These are phyloP conservation scores for Sturmia bella DNA, from an alignment of 2,888 invertebrate species.

Conservation along the genomic window DNA sequence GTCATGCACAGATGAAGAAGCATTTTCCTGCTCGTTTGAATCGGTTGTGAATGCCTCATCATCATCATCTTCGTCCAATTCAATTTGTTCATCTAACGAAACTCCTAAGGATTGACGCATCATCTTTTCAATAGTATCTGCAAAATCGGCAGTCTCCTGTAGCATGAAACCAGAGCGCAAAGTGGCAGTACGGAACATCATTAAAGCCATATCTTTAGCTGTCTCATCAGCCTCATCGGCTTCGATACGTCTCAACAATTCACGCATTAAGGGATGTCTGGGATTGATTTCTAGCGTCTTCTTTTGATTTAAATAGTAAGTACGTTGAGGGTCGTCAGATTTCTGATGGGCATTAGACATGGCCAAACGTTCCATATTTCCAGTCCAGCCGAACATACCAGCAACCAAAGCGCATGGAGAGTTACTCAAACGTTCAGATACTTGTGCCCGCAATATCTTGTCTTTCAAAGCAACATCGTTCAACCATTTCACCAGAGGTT, in stretches of 20 bases:
- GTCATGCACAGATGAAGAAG: slow-evolving; percentile 70
- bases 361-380: slow-evolving; percentile 99
- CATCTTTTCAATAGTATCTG: slow-evolving; percentile 94
- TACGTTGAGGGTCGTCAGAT: slow-evolving; percentile 93
- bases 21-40: slow-evolving; percentile 80
- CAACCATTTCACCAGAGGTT: slow-evolving; percentile 96
- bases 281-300: slow-evolving; percentile 99
- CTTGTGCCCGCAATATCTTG: slow-evolving; percentile 88
- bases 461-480: slow-evolving; percentile 90
- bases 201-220: slow-evolving; percentile 91
- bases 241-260: slow-evolving; percentile 91
- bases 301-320: slow-evolving; percentile 94
- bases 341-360: slow-evolving; percentile 98
- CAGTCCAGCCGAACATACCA: slow-evolving; percentile 98
- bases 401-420: slow-evolving; percentile 98
- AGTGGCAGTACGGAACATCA: slow-evolving; percentile 96
- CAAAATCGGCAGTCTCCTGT: slow-evolving; percentile 92
- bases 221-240: slow-evolving; percentile 89
- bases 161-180: slow-evolving; percentile 97
- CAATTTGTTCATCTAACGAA: slow-evolving; percentile 86
- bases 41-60: slow-evolving; percentile 80
- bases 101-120: slow-evolving; percentile 91
- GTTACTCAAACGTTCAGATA: slow-evolving; percentile 93
- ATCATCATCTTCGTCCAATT: slow-evolving; percentile 82
- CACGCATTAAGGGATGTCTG: slow-evolving; percentile 96